phyloP scores from a whole-genome alignment of 2,888 invertebrate genomes.

The Stenurella melanura region DNA sequence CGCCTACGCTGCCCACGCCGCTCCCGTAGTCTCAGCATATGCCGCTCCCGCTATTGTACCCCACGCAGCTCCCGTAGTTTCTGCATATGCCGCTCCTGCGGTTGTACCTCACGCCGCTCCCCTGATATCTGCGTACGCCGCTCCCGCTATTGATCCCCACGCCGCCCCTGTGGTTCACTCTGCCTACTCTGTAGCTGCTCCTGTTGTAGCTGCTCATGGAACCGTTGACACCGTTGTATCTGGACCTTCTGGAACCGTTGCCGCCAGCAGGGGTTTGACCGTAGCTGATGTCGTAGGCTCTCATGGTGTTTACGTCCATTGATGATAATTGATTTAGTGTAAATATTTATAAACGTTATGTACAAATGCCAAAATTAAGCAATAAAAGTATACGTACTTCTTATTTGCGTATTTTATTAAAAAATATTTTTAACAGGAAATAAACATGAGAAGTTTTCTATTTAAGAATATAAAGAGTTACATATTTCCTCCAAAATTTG shows the following conservation, averaged over 20 bases:
- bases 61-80: slow-evolving; percentile 44
- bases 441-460: no score
- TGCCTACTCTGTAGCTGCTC: slow-evolving; percentile 11
- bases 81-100: slow-evolving; percentile 49
- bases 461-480: no score
- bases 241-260: slow-evolving; percentile 64
- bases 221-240: slow-evolving; percentile 52
- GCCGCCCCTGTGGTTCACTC: slow-evolving; percentile 37
- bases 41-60: slow-evolving; percentile 51
- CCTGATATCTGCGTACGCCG: slow-evolving; percentile 39
- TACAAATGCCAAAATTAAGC: neutral
- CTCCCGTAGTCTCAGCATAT: slow-evolving; percentile 45
- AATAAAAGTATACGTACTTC: slow-evolving; percentile 4
- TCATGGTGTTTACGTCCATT: slow-evolving; percentile 43
- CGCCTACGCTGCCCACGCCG: slow-evolving; percentile 49
- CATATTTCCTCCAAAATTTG: no score
- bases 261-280: slow-evolving; percentile 54
- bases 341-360: neutral
- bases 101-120: slow-evolving; percentile 43
- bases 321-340: neutral
- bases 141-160: slow-evolving; percentile 54
- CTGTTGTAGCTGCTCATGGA: slow-evolving; percentile 35
- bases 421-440: no score
- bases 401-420: neutral
- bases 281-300: slow-evolving; percentile 47